These are phyloP conservation scores for Elegia similella DNA, from an alignment of 2,888 invertebrate genomes.

Conservation along the genomic window DNA sequence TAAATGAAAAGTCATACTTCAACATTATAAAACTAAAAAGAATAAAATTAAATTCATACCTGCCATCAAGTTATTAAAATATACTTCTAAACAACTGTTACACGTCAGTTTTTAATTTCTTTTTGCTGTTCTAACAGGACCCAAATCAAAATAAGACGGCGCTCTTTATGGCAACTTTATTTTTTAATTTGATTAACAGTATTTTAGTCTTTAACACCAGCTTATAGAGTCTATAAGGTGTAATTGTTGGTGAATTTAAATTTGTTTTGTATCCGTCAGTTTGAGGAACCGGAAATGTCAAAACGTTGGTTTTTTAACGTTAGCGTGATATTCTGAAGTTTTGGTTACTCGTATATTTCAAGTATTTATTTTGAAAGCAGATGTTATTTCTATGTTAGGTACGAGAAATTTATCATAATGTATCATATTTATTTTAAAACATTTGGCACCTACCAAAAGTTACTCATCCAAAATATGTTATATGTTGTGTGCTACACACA, in stretches of 20 bases:
- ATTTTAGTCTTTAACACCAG: conserved; percentile 7
- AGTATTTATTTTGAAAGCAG: conserved; percentile 13
- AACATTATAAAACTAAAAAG: conserved; percentile 2
- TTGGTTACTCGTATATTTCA: conserved; percentile 23
- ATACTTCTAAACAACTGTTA: conserved; percentile 37
- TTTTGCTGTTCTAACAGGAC: conserved; percentile 52
- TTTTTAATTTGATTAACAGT: conserved; percentile 6
- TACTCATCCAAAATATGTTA: no score
- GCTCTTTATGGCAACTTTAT: conserved; percentile 41
- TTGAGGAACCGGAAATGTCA: conserved; percentile 68
- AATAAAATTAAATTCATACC: conserved; percentile 7
- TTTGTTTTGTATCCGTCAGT: conserved; percentile 43
- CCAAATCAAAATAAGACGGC: conserved; percentile 61
- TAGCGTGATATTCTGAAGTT: conserved; percentile 54
- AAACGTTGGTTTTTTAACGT: conserved; percentile 58
- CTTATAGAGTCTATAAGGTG: not conserved
- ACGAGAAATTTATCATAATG: not conserved
- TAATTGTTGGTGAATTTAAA: conserved; percentile 17
- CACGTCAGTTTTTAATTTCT: conserved; percentile 38
- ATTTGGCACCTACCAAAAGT: no score
- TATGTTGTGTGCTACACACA: no score
- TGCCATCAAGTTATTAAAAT: conserved; percentile 15
- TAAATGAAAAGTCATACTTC: not conserved
- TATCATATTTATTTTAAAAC: no score
- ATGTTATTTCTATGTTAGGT: conserved; percentile 13